Conservation (phyloP, 1,140 invertebrate species). For the Aphis gossypii region DNA sequence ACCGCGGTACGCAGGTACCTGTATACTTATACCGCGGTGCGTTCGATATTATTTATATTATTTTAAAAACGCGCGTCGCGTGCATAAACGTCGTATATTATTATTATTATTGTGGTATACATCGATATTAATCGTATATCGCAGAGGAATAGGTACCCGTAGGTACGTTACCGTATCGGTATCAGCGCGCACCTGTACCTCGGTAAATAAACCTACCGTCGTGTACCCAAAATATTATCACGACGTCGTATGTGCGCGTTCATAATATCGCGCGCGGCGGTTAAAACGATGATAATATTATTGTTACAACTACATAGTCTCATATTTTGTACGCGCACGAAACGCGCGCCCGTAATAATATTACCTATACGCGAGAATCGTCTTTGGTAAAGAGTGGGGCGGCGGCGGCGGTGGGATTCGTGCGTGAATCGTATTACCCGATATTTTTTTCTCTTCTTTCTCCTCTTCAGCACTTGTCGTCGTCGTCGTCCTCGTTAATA, state of each 20-base stretch:
- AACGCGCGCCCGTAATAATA: not conserved
- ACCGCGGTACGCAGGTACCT: not conserved
- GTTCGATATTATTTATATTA: not conserved
- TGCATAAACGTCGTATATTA: not conserved
- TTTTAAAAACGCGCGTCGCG: not conserved
- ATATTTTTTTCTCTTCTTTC: not conserved
- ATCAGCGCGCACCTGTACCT: too few species aligned
- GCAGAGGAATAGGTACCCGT: too few species aligned
- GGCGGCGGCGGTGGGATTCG: not conserved
- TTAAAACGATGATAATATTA: not conserved
- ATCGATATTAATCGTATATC: not conserved
- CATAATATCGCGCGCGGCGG: too few species aligned
- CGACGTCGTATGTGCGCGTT: too few species aligned
- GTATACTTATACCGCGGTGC: not conserved
- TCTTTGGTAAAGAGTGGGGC: not conserved
- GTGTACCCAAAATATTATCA: too few species aligned
- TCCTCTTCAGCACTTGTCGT: not conserved
- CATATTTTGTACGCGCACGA: not conserved
- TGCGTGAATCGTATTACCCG: not conserved
- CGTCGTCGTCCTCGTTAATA: not conserved
- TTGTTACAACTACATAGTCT: not conserved
- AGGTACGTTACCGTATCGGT: not conserved
- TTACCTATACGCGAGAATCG: not conserved
- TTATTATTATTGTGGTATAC: not conserved
- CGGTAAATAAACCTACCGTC: too few species aligned